A percentile compares a stretch with the other conserved stretches of the same genome.
phyloP scores from a whole-genome alignment of 2,113 vertebrate genomes.

The Cairina moschata region DNA sequence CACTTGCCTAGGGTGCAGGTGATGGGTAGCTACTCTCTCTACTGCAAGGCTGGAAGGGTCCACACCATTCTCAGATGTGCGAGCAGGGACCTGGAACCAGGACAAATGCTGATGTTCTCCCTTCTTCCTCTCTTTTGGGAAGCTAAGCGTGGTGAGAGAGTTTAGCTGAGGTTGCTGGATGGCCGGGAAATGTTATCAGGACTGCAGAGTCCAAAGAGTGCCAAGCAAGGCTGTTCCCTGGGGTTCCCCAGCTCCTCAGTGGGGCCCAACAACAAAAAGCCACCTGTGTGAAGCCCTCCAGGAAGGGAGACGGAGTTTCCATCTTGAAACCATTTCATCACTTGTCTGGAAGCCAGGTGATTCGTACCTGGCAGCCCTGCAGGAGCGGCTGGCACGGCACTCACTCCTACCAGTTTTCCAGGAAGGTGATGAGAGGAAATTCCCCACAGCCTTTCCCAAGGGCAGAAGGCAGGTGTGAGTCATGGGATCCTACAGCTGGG shows the following conservation, averaged over 20 bases:
- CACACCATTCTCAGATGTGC: neutral
- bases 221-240: rapidly evolving
- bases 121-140: neutral
- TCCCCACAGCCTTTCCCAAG: neutral
- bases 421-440: constrained; percentile 20
- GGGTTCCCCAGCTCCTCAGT: rapidly evolving
- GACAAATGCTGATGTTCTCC: neutral
- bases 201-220: neutral
- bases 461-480: constrained; percentile 12
- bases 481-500: constrained; percentile 24
- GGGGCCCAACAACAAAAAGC: neutral
- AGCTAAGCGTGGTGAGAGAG: neutral
- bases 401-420: constrained; percentile 54
- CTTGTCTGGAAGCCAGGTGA: constrained; percentile 35
- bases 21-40: neutral
- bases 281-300: rapidly evolving
- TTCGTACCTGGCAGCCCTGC: constrained; percentile 56
- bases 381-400: neutral
- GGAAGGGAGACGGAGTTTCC: neutral
- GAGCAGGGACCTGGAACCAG: neutral
- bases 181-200: neutral
- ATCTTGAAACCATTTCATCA: neutral
- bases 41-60: neutral
- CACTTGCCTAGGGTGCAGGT: neutral
- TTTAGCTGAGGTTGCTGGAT: neutral